Conservation (phyloP, 2,888 invertebrate species). For the Drosophila fungiperda region DNA sequence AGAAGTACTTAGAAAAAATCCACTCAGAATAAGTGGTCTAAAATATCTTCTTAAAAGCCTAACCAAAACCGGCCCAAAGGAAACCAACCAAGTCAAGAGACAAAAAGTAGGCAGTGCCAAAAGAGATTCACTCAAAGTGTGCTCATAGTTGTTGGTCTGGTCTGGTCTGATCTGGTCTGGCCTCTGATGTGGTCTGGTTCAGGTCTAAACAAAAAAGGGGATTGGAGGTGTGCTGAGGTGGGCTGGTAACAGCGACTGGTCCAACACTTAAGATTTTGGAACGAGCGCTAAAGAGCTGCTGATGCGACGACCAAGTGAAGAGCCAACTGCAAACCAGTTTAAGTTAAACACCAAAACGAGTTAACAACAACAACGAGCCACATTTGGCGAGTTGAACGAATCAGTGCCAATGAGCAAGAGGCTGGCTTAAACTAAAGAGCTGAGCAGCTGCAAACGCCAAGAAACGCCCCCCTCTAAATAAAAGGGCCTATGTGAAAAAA, state of each 20-base stretch:
- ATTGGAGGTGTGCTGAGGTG: neutral
- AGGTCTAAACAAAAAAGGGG: neutral
- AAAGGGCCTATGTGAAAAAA: conserved; percentile 43
- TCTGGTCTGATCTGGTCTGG: conserved; percentile 9
- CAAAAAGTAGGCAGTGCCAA: conserved; percentile 77
- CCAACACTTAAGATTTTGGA: conserved; percentile 76
- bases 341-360: conserved; percentile 63
- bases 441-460: conserved; percentile 38
- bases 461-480: conserved; percentile 45
- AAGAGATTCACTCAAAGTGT: conserved; percentile 69
- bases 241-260: conserved; percentile 51
- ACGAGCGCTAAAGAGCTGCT: conserved; percentile 81
- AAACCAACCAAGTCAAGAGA: conserved; percentile 19
- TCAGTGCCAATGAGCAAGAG: conserved; percentile 73
- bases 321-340: conserved; percentile 71
- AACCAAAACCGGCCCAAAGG: conserved; percentile 18
- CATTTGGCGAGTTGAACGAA: conserved; percentile 74
- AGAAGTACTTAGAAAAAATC: conserved; percentile 4
- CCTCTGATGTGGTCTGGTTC: conserved; percentile 12
- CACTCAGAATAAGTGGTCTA: conserved; percentile 4
- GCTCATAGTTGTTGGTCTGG: conserved; percentile 29
- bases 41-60: conserved; percentile 16
- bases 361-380: conserved; percentile 67
- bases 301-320: conserved; percentile 60
- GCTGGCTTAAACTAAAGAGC: conserved; percentile 43